Evolutionary conservation across 1,140 invertebrate genomes (phyloP).

Genomic region (Mylabris phalerata): DNA sequence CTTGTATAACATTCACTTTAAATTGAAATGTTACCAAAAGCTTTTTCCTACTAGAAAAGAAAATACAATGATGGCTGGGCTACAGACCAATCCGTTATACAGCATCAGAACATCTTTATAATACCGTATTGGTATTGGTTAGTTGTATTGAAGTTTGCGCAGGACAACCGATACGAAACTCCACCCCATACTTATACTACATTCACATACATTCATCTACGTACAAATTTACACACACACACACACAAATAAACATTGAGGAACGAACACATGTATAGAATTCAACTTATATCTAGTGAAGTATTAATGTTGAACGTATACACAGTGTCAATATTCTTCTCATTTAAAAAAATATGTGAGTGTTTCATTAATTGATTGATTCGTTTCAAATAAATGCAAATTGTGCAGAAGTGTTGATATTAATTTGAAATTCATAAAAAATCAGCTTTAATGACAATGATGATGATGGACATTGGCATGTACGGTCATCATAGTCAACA

Average conservation of each 20-base stretch:
- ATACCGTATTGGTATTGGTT: conserved; percentile 26
- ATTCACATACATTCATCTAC: too few relatives aligned
- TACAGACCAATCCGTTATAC: conserved; percentile 34
- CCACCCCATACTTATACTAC: conserved; percentile 15
- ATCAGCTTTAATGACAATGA: conserved; percentile 43
- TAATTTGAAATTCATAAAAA: neutral
- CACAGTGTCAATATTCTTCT: too few relatives aligned
- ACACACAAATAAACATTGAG: too few relatives aligned
- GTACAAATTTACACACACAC: neutral
- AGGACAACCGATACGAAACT: conserved; percentile 22
- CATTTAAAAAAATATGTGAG: too few relatives aligned
- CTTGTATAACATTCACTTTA: conserved; percentile 34
- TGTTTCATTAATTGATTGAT: too few relatives aligned
- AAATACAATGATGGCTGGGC: conserved; percentile 39
- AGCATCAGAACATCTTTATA: conserved; percentile 30
- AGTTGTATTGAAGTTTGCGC: conserved; percentile 21
- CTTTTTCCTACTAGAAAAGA: neutral
- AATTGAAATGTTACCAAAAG: conserved; percentile 37
- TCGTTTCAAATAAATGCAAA: too few relatives aligned
- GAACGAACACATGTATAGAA: too few relatives aligned
- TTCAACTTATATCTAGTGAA: too few relatives aligned
- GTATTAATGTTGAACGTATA: too few relatives aligned
- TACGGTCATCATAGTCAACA: conserved; percentile 47
- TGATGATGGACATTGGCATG: conserved; percentile 67
- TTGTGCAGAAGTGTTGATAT: neutral